Percentiles rank a stretch among this genome's conserved stretches.
phyloP scores from a whole-genome alignment of 2,113 vertebrate genomes.

The Phalacrocorax brasilianus region DNA sequence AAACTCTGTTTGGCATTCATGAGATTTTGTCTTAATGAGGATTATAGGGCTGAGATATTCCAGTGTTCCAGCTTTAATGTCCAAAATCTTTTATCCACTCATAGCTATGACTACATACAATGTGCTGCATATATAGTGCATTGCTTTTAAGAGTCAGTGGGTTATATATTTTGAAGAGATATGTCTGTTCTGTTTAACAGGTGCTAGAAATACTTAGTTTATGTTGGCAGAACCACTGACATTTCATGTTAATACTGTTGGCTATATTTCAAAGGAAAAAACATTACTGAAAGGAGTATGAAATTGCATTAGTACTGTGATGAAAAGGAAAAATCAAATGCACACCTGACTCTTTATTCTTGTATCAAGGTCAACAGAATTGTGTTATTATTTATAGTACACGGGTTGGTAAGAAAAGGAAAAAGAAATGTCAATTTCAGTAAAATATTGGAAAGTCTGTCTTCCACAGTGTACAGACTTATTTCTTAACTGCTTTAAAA shows the following conservation, averaged over 20 bases:
- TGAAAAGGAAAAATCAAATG: neutral
- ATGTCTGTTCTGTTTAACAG: neutral
- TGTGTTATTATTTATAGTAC: neutral
- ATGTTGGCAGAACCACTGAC: neutral
- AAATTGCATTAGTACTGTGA: neutral
- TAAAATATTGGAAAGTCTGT: neutral
- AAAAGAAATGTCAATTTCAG: neutral
- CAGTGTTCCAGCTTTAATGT: neutral
- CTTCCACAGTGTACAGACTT: neutral
- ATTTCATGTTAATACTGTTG: neutral
- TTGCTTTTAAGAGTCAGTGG: neutral
- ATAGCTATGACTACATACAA: neutral
- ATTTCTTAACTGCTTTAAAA: neutral
- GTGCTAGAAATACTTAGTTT: neutral
- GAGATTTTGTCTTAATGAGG: neutral
- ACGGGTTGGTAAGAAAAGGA: neutral
- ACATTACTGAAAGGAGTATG: neutral
- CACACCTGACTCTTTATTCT: neutral
- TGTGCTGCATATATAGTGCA: neutral
- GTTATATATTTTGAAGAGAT: neutral
- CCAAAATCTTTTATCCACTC: neutral
- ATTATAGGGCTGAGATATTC: neutral
- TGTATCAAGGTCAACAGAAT: neutral
- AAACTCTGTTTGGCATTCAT: neutral
- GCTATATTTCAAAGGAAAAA: slow-evolving; percentile 3